Percentiles rank a stretch among this genome's conserved stretches.
phyloP scores from a whole-genome alignment of 1,140 invertebrate species.

The Camponotus floridanus region DNA sequence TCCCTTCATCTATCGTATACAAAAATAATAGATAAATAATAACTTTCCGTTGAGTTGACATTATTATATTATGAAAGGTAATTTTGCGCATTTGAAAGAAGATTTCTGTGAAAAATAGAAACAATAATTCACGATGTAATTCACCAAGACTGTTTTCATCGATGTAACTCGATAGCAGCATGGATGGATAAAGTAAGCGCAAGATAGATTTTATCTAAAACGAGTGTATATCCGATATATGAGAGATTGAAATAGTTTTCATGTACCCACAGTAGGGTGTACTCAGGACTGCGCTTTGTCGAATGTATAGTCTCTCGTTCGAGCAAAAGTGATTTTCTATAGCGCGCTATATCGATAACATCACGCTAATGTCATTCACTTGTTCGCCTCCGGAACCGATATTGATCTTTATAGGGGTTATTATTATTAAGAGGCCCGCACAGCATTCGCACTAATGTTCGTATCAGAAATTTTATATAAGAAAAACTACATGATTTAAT shows the following conservation, averaged over 20 bases:
- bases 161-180: slow-evolving; percentile 14
- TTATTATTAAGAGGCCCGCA: slow-evolving; percentile 58
- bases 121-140: background rate
- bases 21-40: background rate
- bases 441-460: slow-evolving; percentile 43
- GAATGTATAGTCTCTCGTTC: slow-evolving; percentile 49
- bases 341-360: slow-evolving; percentile 76
- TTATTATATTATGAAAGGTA: background rate
- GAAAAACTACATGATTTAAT: slow-evolving; percentile 19
- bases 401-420: slow-evolving; percentile 77
- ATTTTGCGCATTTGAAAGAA: background rate
- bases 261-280: slow-evolving; percentile 76
- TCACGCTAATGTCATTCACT: slow-evolving; percentile 82
- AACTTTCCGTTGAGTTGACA: background rate
- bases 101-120: background rate
- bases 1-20: background rate
- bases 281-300: slow-evolving; percentile 50
- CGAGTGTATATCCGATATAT: slow-evolving; percentile 32
- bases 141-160: slow-evolving; percentile 26
- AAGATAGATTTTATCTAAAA: background rate
- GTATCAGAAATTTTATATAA: background rate
- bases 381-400: slow-evolving; percentile 78
- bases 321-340: slow-evolving; percentile 82
- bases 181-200: slow-evolving; percentile 35
- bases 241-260: slow-evolving; percentile 80